Conservation (phyloP, 2,888 invertebrate species). For the Eucera pruinosa region DNA sequence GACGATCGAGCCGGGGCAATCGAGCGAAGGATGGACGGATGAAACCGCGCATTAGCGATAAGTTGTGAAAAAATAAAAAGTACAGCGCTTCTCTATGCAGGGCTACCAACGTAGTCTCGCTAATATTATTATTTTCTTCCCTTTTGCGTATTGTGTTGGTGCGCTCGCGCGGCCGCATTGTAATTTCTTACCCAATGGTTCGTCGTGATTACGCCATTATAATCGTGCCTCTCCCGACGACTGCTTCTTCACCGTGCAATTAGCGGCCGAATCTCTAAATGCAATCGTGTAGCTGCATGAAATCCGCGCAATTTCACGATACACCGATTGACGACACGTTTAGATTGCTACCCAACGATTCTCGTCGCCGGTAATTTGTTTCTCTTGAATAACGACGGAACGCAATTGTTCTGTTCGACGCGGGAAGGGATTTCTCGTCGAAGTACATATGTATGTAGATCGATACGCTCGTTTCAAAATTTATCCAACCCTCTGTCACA, state of each 20-base stretch:
- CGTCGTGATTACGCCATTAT: constrained; percentile 65
- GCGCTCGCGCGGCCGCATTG: constrained; percentile 28
- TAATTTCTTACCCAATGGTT: constrained; percentile 60
- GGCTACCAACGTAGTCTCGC: constrained; percentile 22
- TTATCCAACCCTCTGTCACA: too few species aligned
- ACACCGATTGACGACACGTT: constrained; percentile 45
- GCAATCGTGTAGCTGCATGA: constrained; percentile 53
- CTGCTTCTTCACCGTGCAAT: constrained; percentile 67
- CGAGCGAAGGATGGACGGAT: neutral
- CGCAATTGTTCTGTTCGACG: constrained; percentile 25
- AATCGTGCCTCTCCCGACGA: constrained; percentile 58
- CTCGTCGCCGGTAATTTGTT: constrained; percentile 21
- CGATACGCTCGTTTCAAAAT: too few species aligned
- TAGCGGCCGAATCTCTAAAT: constrained; percentile 64
- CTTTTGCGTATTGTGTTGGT: constrained; percentile 36
- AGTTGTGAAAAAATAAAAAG: neutral
- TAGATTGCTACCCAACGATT: constrained; percentile 21
- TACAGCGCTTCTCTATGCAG: constrained; percentile 40
- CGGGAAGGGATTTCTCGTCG: constrained; percentile 13
- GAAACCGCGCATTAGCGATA: constrained; percentile 35
- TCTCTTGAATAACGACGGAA: constrained; percentile 27
- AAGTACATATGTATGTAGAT: too few species aligned
- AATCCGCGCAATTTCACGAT: constrained; percentile 58
- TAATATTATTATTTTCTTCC: constrained; percentile 55
- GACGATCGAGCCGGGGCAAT: constrained; percentile 4